phyloP scores from a whole-genome alignment of 2,888 invertebrate species.

The Chrysolina americana region DNA sequence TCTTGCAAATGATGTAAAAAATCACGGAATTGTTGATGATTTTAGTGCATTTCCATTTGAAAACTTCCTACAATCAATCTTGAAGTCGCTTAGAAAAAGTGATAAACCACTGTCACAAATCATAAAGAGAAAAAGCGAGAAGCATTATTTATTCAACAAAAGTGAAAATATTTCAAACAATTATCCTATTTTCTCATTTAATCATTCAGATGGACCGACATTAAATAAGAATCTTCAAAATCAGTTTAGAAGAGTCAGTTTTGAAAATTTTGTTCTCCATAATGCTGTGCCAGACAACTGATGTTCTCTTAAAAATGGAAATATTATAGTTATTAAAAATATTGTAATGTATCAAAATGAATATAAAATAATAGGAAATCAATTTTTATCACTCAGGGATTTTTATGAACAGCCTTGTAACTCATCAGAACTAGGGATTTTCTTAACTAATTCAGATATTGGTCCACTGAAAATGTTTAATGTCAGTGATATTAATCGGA shows the following conservation, averaged over 20 bases:
- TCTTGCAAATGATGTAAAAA: constrained; percentile 23
- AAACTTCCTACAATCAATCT: constrained; percentile 32
- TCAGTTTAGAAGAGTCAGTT: constrained; percentile 29
- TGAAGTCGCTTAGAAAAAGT: constrained; percentile 32
- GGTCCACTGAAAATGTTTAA: constrained; percentile 31
- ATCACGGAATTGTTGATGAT: constrained; percentile 23
- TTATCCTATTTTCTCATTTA: constrained; percentile 24
- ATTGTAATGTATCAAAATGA: constrained; percentile 23
- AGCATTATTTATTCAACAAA: neutral
- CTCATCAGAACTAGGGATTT: constrained; percentile 36
- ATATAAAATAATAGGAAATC: constrained; percentile 34
- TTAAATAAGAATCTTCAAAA: constrained; percentile 24
- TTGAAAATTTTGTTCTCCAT: constrained; percentile 24
- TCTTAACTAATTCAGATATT: constrained; percentile 16
- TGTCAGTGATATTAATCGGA: constrained; percentile 26
- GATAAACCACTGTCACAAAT: constrained; percentile 37
- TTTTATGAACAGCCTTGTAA: constrained; percentile 34
- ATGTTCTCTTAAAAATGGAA: constrained; percentile 33
- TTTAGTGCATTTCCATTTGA: constrained; percentile 35
- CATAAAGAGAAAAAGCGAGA: constrained; percentile 33
- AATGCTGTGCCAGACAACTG: constrained; percentile 32
- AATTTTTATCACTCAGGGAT: constrained; percentile 18
- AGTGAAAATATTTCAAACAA: constrained; percentile 27
- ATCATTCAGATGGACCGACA: constrained; percentile 27
- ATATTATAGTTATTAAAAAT: constrained; percentile 31